A percentile compares a stretch with the other conserved stretches of the same genome.
These are phyloP conservation scores for Cnemophilus loriae DNA, from an alignment of 2,113 vertebrate genomes.

Conservation along the genomic window DNA sequence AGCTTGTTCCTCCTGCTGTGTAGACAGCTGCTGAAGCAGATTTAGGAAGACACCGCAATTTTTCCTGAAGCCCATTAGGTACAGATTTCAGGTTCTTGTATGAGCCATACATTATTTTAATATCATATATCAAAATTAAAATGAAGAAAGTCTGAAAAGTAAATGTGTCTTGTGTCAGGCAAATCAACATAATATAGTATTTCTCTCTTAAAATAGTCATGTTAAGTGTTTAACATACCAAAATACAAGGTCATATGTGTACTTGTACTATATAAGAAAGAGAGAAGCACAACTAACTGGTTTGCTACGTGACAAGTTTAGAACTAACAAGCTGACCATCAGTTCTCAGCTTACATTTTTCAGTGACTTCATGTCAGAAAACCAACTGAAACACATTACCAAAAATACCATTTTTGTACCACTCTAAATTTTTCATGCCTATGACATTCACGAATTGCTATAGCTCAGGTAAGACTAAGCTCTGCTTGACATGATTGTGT, in stretches of 20 bases:
- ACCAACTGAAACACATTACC: background rate
- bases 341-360: background rate
- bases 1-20: slow-evolving; percentile 47
- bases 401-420: background rate
- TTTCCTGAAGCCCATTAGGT: slow-evolving; percentile 1
- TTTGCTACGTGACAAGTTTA: background rate
- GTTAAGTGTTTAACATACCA: background rate
- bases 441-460: background rate
- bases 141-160: background rate
- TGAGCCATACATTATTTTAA: background rate
- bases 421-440: background rate
- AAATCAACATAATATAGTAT: background rate
- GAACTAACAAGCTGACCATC: background rate
- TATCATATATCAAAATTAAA: background rate
- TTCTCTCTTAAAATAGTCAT: background rate
- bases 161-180: background rate
- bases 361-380: background rate
- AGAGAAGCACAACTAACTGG: background rate
- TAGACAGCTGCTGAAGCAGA: slow-evolving; percentile 55
- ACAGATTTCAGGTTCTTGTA: background rate
- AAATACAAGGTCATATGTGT: background rate
- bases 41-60: background rate
- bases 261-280: background rate
- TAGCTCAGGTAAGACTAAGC: background rate
- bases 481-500: background rate